Evolutionary conservation across 2,888 invertebrate species (phyloP), one percentile per base, ranked within the genome.

Genomic region (Agrotis segetum): DNA sequence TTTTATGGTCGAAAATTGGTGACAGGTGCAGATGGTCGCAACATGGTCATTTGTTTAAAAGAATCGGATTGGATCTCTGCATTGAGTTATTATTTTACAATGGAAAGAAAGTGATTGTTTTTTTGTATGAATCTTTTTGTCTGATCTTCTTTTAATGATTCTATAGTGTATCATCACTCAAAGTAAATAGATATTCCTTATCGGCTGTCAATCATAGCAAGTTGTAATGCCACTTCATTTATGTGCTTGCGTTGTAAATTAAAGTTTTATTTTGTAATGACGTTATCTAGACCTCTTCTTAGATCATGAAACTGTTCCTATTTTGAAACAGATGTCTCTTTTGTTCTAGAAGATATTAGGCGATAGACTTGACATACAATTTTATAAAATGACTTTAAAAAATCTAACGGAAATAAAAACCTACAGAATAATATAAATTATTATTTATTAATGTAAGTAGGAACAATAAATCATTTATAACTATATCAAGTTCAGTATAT

Each of bases 71-170:
- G 77, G 77, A 87, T 88, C 82, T 86, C 74, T 69, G 81, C 86
- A 92, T 93, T 92, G 90, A 92, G 91, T 92, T 92, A 93, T 93
- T 92, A 92, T 90, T 87, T 84, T 64, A 81, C 78, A 85, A 88
- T 86, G 86, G 50, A 83, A 87, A 69, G 88, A 88, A 89, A 89
- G 87, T 89, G 81, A 78, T 86, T 85, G 79, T 79, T 78, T 79
- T 24, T 81, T 81, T 75, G 55, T 6, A 60, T 52, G 3, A 24
- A 52, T 24, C 60, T 79, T 83, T 77, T 78, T 77, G 62, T 65
- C 24, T 47, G 55, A 44, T 64, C 66, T 53, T 60, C 49, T 71
- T 83, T 72, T 74, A 77, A 85, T 79, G 64, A 83, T 70, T 72
- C 21, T 44, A 34, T 72, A 67, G 49, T 49, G 34, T 62, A 76